A percentile compares a stretch with the other conserved stretches of the same genome.
These are phyloP conservation scores for Carlito syrichta DNA, from an alignment of 2,113 vertebrate species.

Conservation along the genomic window DNA sequence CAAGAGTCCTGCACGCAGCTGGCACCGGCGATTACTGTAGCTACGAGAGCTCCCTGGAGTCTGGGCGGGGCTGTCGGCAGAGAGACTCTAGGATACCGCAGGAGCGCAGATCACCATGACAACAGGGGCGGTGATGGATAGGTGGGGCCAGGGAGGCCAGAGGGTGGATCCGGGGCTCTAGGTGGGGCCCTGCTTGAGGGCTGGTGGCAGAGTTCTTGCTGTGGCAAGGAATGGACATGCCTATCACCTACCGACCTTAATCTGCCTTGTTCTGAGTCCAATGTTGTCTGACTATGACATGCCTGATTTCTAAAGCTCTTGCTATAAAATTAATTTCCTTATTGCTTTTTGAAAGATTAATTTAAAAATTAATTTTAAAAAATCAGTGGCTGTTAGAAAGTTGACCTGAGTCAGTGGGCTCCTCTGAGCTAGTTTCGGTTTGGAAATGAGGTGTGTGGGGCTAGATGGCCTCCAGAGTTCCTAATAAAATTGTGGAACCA, in stretches of 20 bases:
- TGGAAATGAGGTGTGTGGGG: background rate
- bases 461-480: background rate
- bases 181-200: too few species aligned
- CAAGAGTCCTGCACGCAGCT: fast-evolving
- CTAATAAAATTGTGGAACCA: background rate
- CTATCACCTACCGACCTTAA: background rate
- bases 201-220: too few species aligned
- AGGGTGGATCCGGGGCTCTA: background rate
- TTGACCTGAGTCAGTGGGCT: background rate
- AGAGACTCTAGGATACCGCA: background rate
- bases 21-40: background rate
- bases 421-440: background rate
- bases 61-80: background rate
- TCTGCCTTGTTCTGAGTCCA: background rate
- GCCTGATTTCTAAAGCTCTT: background rate
- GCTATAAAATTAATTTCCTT: slow-evolving; percentile 31
- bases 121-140: background rate
- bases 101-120: background rate
- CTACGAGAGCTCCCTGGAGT: slow-evolving; percentile 4
- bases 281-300: background rate
- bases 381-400: slow-evolving; percentile 19
- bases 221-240: background rate
- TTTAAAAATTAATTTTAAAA: too few species aligned
- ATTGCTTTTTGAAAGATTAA: too few species aligned
- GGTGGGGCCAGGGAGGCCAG: fast-evolving